Base-by-base conservation (phyloP, 2,888 invertebrate species). In the Pollenia griseotomentosa region DNA sequence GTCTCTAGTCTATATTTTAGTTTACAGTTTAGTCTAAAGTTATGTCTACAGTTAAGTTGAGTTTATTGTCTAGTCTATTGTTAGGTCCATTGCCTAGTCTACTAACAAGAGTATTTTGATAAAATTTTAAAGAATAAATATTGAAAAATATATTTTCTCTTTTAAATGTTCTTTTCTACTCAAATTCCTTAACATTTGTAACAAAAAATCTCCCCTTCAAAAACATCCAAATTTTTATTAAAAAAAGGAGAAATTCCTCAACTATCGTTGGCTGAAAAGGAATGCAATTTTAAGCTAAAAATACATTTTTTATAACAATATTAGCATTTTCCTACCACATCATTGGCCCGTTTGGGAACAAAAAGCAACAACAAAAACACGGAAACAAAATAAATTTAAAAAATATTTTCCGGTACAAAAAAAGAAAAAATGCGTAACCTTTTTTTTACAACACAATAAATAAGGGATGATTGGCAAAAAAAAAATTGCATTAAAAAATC, bases 251-350 rank as follows among this genome's bases (percentile, higher is more conserved):
- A 90, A 90, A 92, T 92, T 91, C 91, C 92, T 88, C 19, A 73
- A 88, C 90, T 82, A 78, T 65, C 88, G 90, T 90, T 90, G 90
- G 90, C 83, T 86, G 53, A 86, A 88, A 74, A 63, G 66, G 33
- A 53, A 42, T n/a, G 44, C 87, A 89, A 89, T 92, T 92, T 92
- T 91, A 90, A 89, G 89, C 89, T 89, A 90, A 92, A 92, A 92
- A 91, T 88, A 85, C 83, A 70, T 87, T 88, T 89, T 92, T 91
- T 90, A 85, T 61, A 71, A 86, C 71, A 70, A 90, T 90, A 92
- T 92, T 92, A 90, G 90, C 91, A 91, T 92, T 90, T 90, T 90
- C 88, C 88, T 85, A 87, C 80, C 85, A 89, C 91, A 91, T 91
- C 91, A 92, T 92, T 92, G 92, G 92, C 78, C 44, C 68, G 57